These are phyloP conservation scores for Cephus pulcher DNA, from an alignment of 2,888 invertebrate genomes.

Conservation along the genomic window DNA sequence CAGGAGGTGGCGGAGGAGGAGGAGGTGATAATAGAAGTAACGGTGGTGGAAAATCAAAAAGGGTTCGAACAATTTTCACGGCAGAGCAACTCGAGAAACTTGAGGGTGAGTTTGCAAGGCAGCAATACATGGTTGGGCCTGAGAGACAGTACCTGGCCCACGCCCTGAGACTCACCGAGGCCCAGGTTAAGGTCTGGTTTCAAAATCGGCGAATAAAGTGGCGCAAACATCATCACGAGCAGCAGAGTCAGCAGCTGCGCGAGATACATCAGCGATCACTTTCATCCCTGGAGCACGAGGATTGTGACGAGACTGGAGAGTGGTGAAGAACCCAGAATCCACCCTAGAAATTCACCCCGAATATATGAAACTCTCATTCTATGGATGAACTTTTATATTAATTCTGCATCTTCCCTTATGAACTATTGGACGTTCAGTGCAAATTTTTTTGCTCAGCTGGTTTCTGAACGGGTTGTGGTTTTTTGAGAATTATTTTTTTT, in stretches of 20 bases:
- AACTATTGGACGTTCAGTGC: neutral
- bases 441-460: neutral
- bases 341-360: neutral
- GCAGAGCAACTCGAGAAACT: slow-evolving; percentile 94
- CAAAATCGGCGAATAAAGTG: slow-evolving; percentile 95
- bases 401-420: neutral
- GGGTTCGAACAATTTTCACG: slow-evolving; percentile 96
- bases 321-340: slow-evolving; percentile 47
- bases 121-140: slow-evolving; percentile 98
- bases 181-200: slow-evolving; percentile 76
- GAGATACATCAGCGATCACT: slow-evolving; percentile 62
- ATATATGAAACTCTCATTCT: neutral
- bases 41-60: slow-evolving; percentile 77
- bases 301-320: slow-evolving; percentile 68
- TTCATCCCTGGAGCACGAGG: slow-evolving; percentile 64
- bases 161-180: slow-evolving; percentile 87
- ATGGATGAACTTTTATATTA: neutral
- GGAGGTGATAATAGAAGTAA: slow-evolving; percentile 46
- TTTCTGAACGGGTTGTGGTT: slow-evolving; percentile 3
- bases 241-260: slow-evolving; percentile 88
- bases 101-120: slow-evolving; percentile 94
- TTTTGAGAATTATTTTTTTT: neutral
- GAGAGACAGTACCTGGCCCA: slow-evolving; percentile 93
- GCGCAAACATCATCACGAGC: slow-evolving; percentile 93
- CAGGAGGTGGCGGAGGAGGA: slow-evolving; percentile 37